These are phyloP conservation scores for Oligia strigilis DNA, from an alignment of 2,888 invertebrate species.

Conservation along the genomic window DNA sequence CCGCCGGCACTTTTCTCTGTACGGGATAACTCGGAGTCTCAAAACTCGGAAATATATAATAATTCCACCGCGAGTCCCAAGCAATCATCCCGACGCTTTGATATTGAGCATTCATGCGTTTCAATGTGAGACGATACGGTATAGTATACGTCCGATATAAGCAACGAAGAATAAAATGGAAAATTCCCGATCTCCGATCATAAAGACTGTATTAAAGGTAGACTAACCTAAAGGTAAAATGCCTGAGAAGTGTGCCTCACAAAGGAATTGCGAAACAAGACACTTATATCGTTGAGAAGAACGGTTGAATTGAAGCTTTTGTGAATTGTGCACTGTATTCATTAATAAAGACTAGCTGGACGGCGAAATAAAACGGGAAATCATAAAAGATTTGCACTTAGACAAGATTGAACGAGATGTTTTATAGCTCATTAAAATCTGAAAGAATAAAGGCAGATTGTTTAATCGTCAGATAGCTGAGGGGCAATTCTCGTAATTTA, in stretches of 20 bases:
- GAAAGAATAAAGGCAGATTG: neutral
- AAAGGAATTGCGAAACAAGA: slow-evolving; percentile 44
- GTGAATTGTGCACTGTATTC: slow-evolving; percentile 13
- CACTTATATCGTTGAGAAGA: slow-evolving; percentile 21
- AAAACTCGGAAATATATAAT: slow-evolving; percentile 73
- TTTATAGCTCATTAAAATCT: slow-evolving; percentile 16
- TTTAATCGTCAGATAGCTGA: neutral
- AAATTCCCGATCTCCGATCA: slow-evolving; percentile 32
- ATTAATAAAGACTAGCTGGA: slow-evolving; percentile 13
- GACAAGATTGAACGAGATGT: neutral
- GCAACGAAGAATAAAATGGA: slow-evolving; percentile 33
- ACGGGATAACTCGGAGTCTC: slow-evolving; percentile 67
- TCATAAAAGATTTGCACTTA: slow-evolving; percentile 7
- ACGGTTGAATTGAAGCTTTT: slow-evolving; percentile 28
- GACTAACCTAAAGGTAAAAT: slow-evolving; percentile 22
- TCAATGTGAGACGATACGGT: slow-evolving; percentile 58
- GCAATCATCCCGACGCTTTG: slow-evolving; percentile 66
- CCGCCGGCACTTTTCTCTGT: slow-evolving; percentile 69
- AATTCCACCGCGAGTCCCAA: slow-evolving; percentile 68
- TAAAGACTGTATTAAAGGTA: slow-evolving; percentile 35
- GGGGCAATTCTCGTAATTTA: no score
- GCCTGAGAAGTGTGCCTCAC: slow-evolving; percentile 23
- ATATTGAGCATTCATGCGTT: slow-evolving; percentile 63
- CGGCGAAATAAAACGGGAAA: slow-evolving; percentile 13
- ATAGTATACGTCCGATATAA: slow-evolving; percentile 27